Conservation (phyloP, 2,888 invertebrate genomes). For the Phyllotreta striolata region DNA sequence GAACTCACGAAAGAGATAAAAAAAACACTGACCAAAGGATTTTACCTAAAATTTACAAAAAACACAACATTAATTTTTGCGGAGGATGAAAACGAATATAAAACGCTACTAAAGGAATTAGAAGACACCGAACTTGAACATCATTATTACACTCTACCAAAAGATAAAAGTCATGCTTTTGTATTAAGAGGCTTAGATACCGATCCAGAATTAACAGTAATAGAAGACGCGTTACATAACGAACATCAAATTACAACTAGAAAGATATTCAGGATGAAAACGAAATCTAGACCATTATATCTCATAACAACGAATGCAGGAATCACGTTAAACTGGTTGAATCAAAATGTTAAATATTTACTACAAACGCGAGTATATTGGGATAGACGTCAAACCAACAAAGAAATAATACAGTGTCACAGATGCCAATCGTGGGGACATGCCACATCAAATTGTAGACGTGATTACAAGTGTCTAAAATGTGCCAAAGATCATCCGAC, state of each 20-base stretch:
- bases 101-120: not conserved
- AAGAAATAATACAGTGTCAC: no score
- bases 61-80: not conserved
- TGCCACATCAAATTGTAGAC: no score
- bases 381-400: no score
- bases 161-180: conserved; percentile 27
- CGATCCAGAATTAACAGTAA: not conserved
- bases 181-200: conserved; percentile 25
- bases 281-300: conserved; percentile 10
- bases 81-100: not conserved
- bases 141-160: conserved; percentile 1
- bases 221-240: not conserved
- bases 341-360: conserved; percentile 8
- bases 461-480: no score
- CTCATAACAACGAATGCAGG: conserved; percentile 2
- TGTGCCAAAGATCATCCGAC: no score
- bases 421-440: no score
- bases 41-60: conserved; percentile 6
- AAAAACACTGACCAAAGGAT: not conserved
- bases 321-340: conserved; percentile 9
- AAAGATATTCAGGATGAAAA: not conserved
- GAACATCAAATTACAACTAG: not conserved
- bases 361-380: conserved; percentile 7
- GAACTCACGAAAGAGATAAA: not conserved
- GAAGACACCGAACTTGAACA: conserved; percentile 2